Evolutionary conservation across 1,140 invertebrate species (phyloP).

Genomic region (Drosophila nigromelanica): DNA sequence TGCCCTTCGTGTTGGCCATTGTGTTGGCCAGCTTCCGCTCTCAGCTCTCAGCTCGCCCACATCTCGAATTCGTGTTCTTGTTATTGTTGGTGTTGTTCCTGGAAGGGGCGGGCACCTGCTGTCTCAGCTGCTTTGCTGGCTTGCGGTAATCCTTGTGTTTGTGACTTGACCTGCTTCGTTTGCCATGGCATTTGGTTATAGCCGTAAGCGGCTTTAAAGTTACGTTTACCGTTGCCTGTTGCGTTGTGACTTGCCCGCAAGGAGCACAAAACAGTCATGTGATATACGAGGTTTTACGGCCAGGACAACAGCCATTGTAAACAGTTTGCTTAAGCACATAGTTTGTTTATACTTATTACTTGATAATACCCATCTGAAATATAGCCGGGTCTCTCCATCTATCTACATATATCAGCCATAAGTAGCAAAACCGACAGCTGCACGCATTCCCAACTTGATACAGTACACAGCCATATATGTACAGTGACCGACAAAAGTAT

Average conservation of each 20-base stretch:
- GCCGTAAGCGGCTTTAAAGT: slow-evolving; percentile 80
- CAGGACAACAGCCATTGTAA: slow-evolving; percentile 46
- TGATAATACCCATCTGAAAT: slow-evolving; percentile 56
- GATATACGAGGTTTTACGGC: slow-evolving; percentile 30
- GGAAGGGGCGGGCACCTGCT: slow-evolving; percentile 55
- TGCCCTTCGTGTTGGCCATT: slow-evolving; percentile 73
- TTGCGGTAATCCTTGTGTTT: slow-evolving; percentile 75
- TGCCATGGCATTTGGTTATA: slow-evolving; percentile 73
- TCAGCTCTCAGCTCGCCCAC: background rate
- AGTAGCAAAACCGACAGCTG: slow-evolving; percentile 23
- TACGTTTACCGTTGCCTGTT: slow-evolving; percentile 44
- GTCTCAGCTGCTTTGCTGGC: slow-evolving; percentile 33
- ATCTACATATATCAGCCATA: background rate
- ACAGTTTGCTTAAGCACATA: slow-evolving; percentile 68
- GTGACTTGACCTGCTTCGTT: slow-evolving; percentile 80
- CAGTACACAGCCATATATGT: too few species aligned
- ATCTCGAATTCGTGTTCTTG: slow-evolving; percentile 19
- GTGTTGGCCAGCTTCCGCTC: slow-evolving; percentile 51
- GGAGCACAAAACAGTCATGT: slow-evolving; percentile 39
- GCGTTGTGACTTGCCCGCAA: slow-evolving; percentile 57
- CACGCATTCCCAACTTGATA: slow-evolving; percentile 15
- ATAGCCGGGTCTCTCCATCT: background rate
- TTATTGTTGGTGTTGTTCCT: slow-evolving; percentile 28
- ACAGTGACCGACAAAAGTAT: too few species aligned
- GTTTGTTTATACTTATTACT: slow-evolving; percentile 79